A percentile compares a stretch with the other conserved stretches of the same genome.
phyloP scores from a whole-genome alignment of 2,888 invertebrate species.

The Holacanthella duospinosa region DNA sequence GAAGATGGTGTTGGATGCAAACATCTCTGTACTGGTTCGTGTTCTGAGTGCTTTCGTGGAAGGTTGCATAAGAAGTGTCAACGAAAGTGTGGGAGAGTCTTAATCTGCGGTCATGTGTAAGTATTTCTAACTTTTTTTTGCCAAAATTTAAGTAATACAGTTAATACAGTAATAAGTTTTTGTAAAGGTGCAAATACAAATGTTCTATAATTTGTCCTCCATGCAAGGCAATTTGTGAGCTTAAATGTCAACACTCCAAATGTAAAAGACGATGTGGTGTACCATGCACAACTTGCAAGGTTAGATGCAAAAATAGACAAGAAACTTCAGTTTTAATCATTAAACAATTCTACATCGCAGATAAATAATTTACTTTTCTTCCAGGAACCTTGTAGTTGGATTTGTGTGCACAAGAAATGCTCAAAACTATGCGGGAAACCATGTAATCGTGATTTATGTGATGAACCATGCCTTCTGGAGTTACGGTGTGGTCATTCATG shows the following conservation, averaged over 20 bases:
- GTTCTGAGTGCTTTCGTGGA: constrained; percentile 48
- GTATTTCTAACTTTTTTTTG: constrained; percentile 15
- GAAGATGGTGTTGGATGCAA: constrained; percentile 4
- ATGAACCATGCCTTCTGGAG: neutral
- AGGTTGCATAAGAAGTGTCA: constrained; percentile 51
- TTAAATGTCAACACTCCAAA: constrained; percentile 25
- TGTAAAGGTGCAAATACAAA: constrained; percentile 34
- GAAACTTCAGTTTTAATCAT: neutral
- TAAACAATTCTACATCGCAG: no score
- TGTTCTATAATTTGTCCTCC: constrained; percentile 39
- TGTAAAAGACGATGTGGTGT: constrained; percentile 28
- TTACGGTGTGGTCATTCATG: constrained; percentile 34
- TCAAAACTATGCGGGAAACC: neutral
- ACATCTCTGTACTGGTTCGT: constrained; percentile 39
- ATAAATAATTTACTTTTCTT: neutral
- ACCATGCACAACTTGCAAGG: constrained; percentile 19
- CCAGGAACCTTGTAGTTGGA: neutral
- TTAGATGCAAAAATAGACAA: constrained; percentile 5
- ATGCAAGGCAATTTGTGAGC: constrained; percentile 31
- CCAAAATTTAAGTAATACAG: no score
- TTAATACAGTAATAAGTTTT: no score
- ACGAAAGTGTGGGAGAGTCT: constrained; percentile 47
- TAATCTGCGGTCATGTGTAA: constrained; percentile 55
- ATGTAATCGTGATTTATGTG: neutral
- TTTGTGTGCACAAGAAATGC: neutral